Evolutionary conservation across 2,888 invertebrate species (phyloP), one percentile per base, ranked within the genome.

Genomic region (Taenaris catops): DNA sequence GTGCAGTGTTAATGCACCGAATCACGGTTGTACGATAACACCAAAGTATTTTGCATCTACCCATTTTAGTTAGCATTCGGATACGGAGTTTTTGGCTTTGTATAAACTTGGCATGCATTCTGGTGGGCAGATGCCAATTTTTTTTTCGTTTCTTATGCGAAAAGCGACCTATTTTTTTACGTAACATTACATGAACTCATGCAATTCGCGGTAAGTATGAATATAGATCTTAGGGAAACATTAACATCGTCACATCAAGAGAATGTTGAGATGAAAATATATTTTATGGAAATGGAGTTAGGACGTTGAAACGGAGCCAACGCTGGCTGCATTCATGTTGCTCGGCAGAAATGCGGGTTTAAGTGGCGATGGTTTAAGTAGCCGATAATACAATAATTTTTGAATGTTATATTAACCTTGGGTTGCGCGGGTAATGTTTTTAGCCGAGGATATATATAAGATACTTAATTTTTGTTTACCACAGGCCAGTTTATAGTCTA

Each of bases 221-320:
- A 55, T 54, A 52, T 51, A 52, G 52, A 49, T 54, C 48, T 53
- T 43, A 49, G 53, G 55, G 60, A 61, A 66, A 64, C 59, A 62
- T 70, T 62, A 61, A 55, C 60, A 63, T 63, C 55, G 55, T 61
- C 68, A 64, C 63, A 72, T 72, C 63, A 63, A 63, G 64, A 61
- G 58, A 60, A 58, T 44, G 34, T 60, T 56, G 62, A 58, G 56
- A 62, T 59, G 58, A 70, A 70, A 78, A 79, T 64, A 75, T 78
- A 72, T 78, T 80, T 80, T 79, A 81, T 83, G 74, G 68, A 78
- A 78, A 78, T 12, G 16, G 9, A 7, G 23, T 31, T 23, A 79
- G 65, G 71, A 68, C 55, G 64, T 80, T 75, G 78, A 80, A 75
- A 69, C 69, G 61, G 63, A 72, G 79, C 78, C 78, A 79, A 74